A percentile compares a stretch with the other conserved stretches of the same genome.
Conservation (phyloP, 2,113 vertebrate genomes). For the Erythrocercus mccallii region DNA sequence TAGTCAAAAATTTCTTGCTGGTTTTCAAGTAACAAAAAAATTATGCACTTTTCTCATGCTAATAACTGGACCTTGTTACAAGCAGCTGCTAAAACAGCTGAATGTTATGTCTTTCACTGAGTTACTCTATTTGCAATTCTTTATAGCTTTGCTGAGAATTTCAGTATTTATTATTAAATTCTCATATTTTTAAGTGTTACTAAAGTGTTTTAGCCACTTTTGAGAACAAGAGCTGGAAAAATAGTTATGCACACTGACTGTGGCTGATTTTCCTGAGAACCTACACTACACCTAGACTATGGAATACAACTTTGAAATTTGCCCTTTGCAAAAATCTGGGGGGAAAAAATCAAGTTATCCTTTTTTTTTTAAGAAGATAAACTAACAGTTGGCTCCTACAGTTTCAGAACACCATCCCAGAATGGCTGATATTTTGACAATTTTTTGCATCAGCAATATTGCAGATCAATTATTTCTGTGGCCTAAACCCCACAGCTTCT, state of each 20-base stretch:
- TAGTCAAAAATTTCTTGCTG: background rate
- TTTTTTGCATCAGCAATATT: background rate
- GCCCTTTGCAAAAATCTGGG: background rate
- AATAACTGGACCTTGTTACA: background rate
- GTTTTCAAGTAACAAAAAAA: background rate
- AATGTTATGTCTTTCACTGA: background rate
- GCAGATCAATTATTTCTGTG: background rate
- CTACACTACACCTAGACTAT: background rate
- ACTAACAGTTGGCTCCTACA: background rate
- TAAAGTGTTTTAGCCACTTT: background rate
- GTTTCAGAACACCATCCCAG: background rate
- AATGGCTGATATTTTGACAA: background rate
- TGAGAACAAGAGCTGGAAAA: background rate
- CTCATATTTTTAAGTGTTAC: background rate
- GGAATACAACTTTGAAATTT: background rate
- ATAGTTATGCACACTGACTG: background rate
- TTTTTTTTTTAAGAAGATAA: background rate
- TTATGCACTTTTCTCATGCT: background rate
- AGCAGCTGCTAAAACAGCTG: background rate
- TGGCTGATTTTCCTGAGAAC: background rate
- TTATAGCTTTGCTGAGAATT: background rate
- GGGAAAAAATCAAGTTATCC: background rate
- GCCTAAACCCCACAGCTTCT: background rate
- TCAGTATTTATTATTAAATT: background rate
- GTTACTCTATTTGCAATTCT: background rate